Evolutionary conservation across 2,888 invertebrate species (phyloP).

Genomic region (Lasioglossum leucozonium): DNA sequence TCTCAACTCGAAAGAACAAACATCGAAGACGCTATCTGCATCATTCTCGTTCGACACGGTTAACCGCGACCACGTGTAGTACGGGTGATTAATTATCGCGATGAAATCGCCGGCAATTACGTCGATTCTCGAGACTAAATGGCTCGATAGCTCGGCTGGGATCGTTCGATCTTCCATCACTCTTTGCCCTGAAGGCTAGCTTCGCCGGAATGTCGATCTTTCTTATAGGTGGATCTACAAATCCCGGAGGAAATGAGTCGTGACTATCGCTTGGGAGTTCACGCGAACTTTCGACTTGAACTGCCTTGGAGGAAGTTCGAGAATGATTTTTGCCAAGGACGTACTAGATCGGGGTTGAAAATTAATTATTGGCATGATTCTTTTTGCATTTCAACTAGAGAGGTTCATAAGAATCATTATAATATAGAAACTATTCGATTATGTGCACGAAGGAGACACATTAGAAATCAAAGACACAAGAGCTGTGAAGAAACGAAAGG

Average conservation of each 20-base stretch:
- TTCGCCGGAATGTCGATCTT: not conserved
- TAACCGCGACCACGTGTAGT: not conserved
- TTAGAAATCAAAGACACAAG: not conserved
- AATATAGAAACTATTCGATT: not conserved
- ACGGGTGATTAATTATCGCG: not conserved
- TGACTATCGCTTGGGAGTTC: not conserved
- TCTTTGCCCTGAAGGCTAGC: not conserved
- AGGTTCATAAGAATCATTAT: not conserved
- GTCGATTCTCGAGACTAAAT: not conserved
- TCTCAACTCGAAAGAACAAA: not conserved
- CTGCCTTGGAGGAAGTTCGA: not conserved
- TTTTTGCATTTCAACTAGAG: too few species aligned
- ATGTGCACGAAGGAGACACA: not conserved
- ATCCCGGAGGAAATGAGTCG: not conserved
- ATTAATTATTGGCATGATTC: too few species aligned
- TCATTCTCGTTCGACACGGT: not conserved
- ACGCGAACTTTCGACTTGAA: too few species aligned
- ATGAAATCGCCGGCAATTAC: slow-evolving; percentile 10
- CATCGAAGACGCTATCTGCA: not conserved
- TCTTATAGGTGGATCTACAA: not conserved
- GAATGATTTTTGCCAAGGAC: not conserved
- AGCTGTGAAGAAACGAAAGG: not conserved
- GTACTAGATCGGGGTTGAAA: not conserved
- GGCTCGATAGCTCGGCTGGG: not conserved
- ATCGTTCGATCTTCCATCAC: not conserved